Evolutionary conservation across 1,140 invertebrate genomes (phyloP).

Genomic region (Nasonia giraulti): DNA sequence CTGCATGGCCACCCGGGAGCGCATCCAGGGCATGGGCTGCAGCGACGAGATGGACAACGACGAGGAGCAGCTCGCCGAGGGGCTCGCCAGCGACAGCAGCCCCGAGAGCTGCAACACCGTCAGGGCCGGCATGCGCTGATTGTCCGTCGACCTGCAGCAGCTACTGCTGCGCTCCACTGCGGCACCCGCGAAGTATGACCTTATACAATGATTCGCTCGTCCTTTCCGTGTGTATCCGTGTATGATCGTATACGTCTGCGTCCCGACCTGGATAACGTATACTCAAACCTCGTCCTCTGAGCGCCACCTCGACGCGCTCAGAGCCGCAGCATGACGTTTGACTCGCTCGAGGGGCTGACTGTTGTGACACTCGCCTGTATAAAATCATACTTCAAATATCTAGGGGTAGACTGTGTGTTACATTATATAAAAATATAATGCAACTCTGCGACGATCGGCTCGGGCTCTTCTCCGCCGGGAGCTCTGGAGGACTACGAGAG

Average conservation of each 20-base stretch:
- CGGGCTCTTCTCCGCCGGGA: too few species aligned
- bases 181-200: conserved; percentile 38
- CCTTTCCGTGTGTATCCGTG: neutral
- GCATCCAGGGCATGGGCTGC: neutral
- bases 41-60: neutral
- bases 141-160: too few species aligned
- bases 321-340: neutral
- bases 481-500: too few species aligned
- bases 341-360: neutral
- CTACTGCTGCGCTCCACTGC: neutral
- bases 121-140: conserved; percentile 35
- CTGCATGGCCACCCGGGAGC: neutral
- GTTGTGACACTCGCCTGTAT: neutral
- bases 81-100: conserved; percentile 35
- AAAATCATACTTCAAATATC: too few species aligned
- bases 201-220: conserved; percentile 6
- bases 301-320: too few species aligned
- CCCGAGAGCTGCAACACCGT: conserved; percentile 30
- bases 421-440: neutral
- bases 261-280: neutral
- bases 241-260: neutral
- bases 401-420: too few species aligned
- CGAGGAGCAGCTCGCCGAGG: conserved; percentile 28
- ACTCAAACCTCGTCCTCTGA: neutral
- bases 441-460: too few species aligned